Conservation (phyloP, 2,888 invertebrate species). For the Platypus cylindrus region DNA sequence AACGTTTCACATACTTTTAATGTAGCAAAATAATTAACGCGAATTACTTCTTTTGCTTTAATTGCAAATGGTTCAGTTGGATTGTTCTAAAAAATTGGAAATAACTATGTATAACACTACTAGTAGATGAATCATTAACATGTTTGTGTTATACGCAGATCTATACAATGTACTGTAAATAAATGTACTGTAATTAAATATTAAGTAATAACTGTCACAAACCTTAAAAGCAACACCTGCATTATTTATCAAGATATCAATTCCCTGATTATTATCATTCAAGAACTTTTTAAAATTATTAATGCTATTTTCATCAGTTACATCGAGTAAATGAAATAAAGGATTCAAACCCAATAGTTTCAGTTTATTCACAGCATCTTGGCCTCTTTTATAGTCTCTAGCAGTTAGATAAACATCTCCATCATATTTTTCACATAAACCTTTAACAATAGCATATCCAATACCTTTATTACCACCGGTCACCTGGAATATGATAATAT, state of each 20-base stretch:
- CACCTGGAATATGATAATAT: conserved; percentile 42
- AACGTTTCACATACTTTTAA: conserved; percentile 51
- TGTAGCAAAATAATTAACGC: conserved; percentile 57
- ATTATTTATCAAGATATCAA: conserved; percentile 64
- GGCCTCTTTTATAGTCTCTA: conserved; percentile 43
- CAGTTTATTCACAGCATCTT: conserved; percentile 44
- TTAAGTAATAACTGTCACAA: background rate
- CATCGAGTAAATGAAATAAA: conserved; percentile 55
- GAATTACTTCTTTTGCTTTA: conserved; percentile 58
- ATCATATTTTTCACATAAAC: conserved; percentile 48
- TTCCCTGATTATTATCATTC: conserved; percentile 46
- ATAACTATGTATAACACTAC: too few species aligned
- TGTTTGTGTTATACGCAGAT: too few species aligned
- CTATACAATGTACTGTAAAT: too few species aligned
- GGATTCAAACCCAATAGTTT: conserved; percentile 42
- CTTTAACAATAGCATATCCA: conserved; percentile 53
- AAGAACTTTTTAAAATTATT: conserved; percentile 45
- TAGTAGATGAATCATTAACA: too few species aligned
- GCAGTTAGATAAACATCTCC: conserved; percentile 60
- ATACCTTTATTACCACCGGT: conserved; percentile 66
- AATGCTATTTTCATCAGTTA: conserved; percentile 47
- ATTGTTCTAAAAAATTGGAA: conserved; percentile 24
- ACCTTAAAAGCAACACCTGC: conserved; percentile 47
- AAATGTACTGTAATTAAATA: too few species aligned
- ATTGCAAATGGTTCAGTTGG: conserved; percentile 48